Conservation (phyloP, 2,888 invertebrate genomes). For the Epiblema foenella region DNA sequence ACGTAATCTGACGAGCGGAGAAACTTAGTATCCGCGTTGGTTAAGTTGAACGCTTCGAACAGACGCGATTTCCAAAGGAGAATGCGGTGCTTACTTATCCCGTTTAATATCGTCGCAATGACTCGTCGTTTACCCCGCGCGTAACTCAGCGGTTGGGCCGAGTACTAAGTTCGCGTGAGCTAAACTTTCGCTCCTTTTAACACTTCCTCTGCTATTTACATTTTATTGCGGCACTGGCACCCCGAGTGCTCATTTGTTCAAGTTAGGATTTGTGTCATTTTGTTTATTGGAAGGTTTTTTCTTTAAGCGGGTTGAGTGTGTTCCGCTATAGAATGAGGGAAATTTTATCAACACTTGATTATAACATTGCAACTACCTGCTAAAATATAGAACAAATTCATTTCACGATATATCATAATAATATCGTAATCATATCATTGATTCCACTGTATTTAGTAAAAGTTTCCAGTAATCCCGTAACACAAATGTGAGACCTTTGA, state of each 20-base stretch:
- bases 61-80: slow-evolving; percentile 2
- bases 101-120: slow-evolving; percentile 37
- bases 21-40: background rate
- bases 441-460: no score
- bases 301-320: slow-evolving; percentile 5
- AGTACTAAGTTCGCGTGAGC: slow-evolving; percentile 73
- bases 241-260: slow-evolving; percentile 58
- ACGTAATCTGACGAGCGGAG: background rate
- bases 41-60: background rate
- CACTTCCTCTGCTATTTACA: slow-evolving; percentile 77
- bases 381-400: no score
- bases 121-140: slow-evolving; percentile 31
- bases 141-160: slow-evolving; percentile 49
- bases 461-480: no score
- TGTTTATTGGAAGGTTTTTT: slow-evolving; percentile 4
- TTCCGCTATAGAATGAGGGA: background rate
- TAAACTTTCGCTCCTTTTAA: slow-evolving; percentile 75
- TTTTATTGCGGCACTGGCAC: slow-evolving; percentile 68
- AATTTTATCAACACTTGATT: background rate
- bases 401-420: background rate
- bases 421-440: no score
- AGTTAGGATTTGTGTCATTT: slow-evolving; percentile 31
- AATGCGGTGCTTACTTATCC: slow-evolving; percentile 26
- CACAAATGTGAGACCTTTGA: no score
- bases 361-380: background rate